Evolutionary conservation across 2,888 invertebrate species (phyloP).

Genomic region (Mesopsocus fuscifrons): DNA sequence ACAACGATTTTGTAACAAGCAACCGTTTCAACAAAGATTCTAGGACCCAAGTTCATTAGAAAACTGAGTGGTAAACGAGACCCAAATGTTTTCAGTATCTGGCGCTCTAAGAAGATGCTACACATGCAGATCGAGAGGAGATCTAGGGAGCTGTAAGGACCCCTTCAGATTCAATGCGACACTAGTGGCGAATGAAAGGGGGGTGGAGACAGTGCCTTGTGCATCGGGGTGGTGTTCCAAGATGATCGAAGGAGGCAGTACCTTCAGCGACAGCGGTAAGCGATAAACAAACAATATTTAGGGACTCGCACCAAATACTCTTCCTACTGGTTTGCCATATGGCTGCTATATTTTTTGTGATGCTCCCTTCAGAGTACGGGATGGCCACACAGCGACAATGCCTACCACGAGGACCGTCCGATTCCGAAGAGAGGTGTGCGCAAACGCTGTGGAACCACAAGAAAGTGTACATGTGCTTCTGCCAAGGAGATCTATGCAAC

Average conservation of each 20-base stretch:
- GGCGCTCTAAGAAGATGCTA: slow-evolving; percentile 58
- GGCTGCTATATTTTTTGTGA: too few relatives aligned
- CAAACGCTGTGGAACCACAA: slow-evolving; percentile 65
- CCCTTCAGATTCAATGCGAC: slow-evolving; percentile 64
- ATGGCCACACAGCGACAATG: slow-evolving; percentile 76
- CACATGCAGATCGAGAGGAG: slow-evolving; percentile 70
- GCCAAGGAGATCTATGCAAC: slow-evolving; percentile 78
- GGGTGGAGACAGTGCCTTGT: slow-evolving; percentile 59
- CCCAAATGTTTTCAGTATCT: too few relatives aligned
- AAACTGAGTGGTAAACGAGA: too few relatives aligned
- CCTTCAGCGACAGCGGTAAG: slow-evolving; percentile 50
- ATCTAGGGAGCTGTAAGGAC: slow-evolving; percentile 75
- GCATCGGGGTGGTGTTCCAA: slow-evolving; percentile 89
- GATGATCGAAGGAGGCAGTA: slow-evolving; percentile 56
- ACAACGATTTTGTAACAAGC: too few relatives aligned
- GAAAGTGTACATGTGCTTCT: slow-evolving; percentile 80
- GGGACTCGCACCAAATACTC: not conserved
- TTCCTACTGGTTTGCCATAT: too few relatives aligned
- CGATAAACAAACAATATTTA: slow-evolving; percentile 11
- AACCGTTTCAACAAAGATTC: too few relatives aligned
- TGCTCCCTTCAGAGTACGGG: slow-evolving; percentile 55
- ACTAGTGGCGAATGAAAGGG: slow-evolving; percentile 45
- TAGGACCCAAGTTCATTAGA: too few relatives aligned
- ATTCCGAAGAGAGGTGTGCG: slow-evolving; percentile 76
- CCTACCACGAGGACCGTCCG: slow-evolving; percentile 69